Evolutionary conservation across 2,113 vertebrate genomes (phyloP).

Genomic region (Rhynchomys soricoides): DNA sequence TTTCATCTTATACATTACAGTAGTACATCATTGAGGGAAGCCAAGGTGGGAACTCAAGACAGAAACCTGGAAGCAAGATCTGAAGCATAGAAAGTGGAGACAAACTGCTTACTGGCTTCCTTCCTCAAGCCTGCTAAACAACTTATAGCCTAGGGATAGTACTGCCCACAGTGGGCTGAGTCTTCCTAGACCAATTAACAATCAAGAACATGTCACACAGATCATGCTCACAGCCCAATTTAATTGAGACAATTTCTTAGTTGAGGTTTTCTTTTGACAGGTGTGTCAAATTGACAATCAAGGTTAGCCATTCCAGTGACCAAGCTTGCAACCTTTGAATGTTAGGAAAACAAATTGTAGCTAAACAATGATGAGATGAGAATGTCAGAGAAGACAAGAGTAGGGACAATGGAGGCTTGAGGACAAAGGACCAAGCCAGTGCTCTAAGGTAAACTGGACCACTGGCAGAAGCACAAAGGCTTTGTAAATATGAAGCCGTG

Average conservation of each 20-base stretch:
- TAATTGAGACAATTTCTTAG: background rate
- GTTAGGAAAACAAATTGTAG: background rate
- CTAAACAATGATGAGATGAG: background rate
- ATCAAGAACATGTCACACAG: background rate
- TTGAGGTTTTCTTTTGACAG: background rate
- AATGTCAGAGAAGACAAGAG: background rate
- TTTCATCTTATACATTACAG: background rate
- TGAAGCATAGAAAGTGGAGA: background rate
- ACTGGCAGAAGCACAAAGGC: background rate
- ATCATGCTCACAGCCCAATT: background rate
- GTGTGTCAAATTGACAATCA: background rate
- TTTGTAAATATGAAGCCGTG: background rate
- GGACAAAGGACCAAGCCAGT: background rate
- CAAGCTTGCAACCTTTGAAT: background rate
- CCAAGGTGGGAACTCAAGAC: background rate
- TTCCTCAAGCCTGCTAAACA: background rate
- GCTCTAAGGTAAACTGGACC: background rate
- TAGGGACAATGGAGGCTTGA: background rate
- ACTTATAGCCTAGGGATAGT: background rate
- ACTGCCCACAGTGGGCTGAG: background rate
- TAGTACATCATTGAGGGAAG: background rate
- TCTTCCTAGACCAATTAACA: background rate
- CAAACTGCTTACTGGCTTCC: background rate
- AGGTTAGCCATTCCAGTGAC: background rate
- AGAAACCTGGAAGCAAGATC: background rate